Conservation (phyloP, 2,797 vertebrate species). For the Molossus alvarezi region DNA sequence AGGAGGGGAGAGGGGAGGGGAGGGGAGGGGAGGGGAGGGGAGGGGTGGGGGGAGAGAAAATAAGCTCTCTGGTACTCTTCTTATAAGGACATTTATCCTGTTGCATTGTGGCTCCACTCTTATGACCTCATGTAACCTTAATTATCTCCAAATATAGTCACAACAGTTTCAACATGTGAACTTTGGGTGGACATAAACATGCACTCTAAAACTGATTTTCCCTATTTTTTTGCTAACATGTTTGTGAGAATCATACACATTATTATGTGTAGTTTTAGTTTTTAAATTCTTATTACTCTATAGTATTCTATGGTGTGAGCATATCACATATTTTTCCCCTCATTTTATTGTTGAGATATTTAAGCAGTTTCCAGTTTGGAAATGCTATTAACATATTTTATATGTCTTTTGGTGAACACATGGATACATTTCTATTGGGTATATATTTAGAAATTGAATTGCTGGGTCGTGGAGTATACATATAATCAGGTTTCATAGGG, state of each 20-base stretch:
- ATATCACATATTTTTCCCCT: neutral
- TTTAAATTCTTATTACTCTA: neutral
- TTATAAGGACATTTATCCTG: neutral
- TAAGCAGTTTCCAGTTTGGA: neutral
- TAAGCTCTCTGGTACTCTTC: neutral
- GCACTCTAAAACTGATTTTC: neutral
- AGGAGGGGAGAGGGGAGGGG: neutral
- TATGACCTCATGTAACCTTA: neutral
- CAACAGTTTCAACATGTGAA: neutral
- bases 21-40: neutral
- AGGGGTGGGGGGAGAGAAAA: neutral
- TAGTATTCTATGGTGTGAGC: neutral
- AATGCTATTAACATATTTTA: neutral
- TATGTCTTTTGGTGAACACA: neutral
- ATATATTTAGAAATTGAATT: neutral
- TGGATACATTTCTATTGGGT: neutral
- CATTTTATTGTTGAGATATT: conserved; percentile 9
- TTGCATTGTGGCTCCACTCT: neutral
- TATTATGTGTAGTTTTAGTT: neutral
- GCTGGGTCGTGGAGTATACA: neutral
- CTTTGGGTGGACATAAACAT: neutral
- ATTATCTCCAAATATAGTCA: neutral
- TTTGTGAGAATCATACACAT: neutral
- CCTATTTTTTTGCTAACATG: neutral
- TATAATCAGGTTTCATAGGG: neutral